Base-by-base conservation (phyloP, 2,888 invertebrate genomes). In the Osmoderma eremita region DNA sequence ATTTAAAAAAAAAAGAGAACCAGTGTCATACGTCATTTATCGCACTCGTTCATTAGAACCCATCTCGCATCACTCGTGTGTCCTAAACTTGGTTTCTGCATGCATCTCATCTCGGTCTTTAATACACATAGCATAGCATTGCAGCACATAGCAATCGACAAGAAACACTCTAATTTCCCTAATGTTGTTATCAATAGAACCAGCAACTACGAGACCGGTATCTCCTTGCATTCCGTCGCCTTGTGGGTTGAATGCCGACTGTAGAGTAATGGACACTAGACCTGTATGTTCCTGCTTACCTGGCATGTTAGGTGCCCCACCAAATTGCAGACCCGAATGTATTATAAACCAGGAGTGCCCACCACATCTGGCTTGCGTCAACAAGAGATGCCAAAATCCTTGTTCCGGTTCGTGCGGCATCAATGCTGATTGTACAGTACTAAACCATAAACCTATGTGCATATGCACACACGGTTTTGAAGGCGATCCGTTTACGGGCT, bases 401-500 rank as follows among this genome's bases (percentile, higher is more conserved):
- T 93, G 93, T 75, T 82, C 86, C 4, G 91, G 91, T 22, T 89
- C 91, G 3, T 92, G 92, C 75, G 91, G 92, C 20, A 88, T 90
- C 72, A 91, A 92, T 76, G 90, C 93, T 0, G 86, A 89, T 65
- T 93, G 93, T 75, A 84, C 82, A 5, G 91, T 90, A 2, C 88
- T 90, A 76, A 91, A 91, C 77, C 93, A 93, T 81, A 88, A 88
- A 72, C 91, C 92, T 0, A 86, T 90, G 71, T 93, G 93, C 76
- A 86, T 87, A 49, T 94, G 93, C 76, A 84, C 88, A 63, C 85
- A 86, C 49, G 91, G 90, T n/a, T 92, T 86, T 76, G 89, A 90
- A 75, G 93, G 93, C 22, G 92, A 93, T 85, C 92, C 93, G 20
- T 92, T 91, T 78, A 87, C 88, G 45, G 91, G 91, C 64, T 93